Evolutionary conservation across 2,888 invertebrate genomes (phyloP), one percentile per base, ranked within the genome.

Genomic region (Nomada hirtipes): DNA sequence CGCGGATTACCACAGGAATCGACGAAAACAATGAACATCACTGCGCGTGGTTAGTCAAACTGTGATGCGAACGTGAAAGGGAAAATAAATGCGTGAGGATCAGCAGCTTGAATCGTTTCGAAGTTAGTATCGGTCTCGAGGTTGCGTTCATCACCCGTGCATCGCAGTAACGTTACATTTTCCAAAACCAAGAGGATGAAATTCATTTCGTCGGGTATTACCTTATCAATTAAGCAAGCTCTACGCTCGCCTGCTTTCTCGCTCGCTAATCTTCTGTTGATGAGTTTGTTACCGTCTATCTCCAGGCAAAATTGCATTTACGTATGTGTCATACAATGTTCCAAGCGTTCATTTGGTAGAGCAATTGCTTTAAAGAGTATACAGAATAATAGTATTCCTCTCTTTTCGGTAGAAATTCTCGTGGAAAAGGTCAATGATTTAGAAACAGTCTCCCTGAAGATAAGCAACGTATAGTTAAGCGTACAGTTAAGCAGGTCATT

Each of bases 61-160:
- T 60, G 75, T 67, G 70, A 55, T 53, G 60, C 18, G 20, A 13
- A 69, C 50, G 76, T 50, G 59, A 52, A 80, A 26, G 36, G 61
- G 61, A 29, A 53, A 57, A 57, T 59, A 63, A 18, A 69, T 59
- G 79, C 42, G 13, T 3, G 52, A 29, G 42, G 63, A 63, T 64
- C 11, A 47, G 15, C 47, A 23, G n/a, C 11, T 57, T 57, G 20
- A 44, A 36, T 23, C 23, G 29, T 18, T 20, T 20, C n/a, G 18
- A 20, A 20, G 26, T 26, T 26, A 44, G 11, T 36, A n/a, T n/a
- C n/a, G 20, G 2, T 20, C 13, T 57, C 23, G 57, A 57, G 23
- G 23, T 57, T 26, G 26, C 20, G 57, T 57, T 23, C 11, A 23
- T 26, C 57, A 4, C 13, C 26, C 11, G n/a, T 57, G 23, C 57